Conservation (phyloP, 1,140 invertebrate species). For the Habropoda laboriosa region DNA sequence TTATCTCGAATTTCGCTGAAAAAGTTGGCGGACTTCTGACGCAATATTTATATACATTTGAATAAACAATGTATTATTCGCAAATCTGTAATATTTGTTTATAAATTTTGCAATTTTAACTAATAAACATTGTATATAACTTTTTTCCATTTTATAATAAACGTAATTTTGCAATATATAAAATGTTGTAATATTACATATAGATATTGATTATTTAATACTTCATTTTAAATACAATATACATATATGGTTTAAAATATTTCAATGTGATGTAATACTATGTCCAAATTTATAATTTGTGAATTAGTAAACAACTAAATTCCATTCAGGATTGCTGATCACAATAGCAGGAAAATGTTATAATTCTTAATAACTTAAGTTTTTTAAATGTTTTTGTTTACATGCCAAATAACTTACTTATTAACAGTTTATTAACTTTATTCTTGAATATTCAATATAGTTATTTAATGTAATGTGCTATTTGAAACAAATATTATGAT, state of each 20-base stretch:
- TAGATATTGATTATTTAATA: not conserved
- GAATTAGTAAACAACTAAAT: conserved; percentile 29
- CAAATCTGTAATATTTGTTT: no score
- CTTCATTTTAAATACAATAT: not conserved
- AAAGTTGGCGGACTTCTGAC: not conserved
- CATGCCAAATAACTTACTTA: not conserved
- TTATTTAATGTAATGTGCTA: not conserved
- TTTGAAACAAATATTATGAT: not conserved
- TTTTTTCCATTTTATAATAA: not conserved
- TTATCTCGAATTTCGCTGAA: not conserved
- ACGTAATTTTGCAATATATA: not conserved
- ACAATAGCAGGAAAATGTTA: not conserved
- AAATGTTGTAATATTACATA: not conserved
- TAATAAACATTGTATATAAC: not conserved
- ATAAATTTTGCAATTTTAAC: not conserved
- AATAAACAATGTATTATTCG: no score
- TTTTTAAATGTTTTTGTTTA: not conserved
- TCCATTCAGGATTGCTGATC: not conserved
- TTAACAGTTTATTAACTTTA: not conserved
- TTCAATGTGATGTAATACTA: not conserved
- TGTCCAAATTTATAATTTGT: conserved; percentile 16
- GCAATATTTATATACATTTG: not conserved
- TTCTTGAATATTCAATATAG: not conserved
- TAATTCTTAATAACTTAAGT: not conserved
- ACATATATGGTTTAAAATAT: not conserved